Base-by-base conservation (phyloP, 1,140 invertebrate species). In the Pseudomyrmex sp. region DNA sequence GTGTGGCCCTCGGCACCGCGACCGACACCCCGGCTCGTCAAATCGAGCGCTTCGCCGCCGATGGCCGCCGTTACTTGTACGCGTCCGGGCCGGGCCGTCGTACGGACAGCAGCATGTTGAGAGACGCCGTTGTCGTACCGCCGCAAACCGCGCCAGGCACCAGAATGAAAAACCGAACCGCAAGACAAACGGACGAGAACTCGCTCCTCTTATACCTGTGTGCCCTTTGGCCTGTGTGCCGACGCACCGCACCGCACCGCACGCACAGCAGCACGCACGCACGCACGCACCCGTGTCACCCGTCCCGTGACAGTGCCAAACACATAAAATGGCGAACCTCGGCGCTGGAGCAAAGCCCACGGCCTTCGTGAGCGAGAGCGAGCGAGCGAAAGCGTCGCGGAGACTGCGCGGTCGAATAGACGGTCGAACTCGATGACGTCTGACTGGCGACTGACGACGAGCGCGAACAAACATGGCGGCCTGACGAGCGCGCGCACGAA, bases 271-370 rank as follows among this genome's bases (percentile, higher is more conserved):
- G 80, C 65, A 83, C 85, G 74, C 73, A 75, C 72, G 72, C 73
- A 79, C 76, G 76, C 76, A 80, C 66, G 88, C 83, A 86, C 87
- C 87, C 87, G 62, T 68, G 62, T 77, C 48, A 90, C 88, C 44
- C 84, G 85, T 89, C 77, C 86, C 85, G 88, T 90, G 91, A 90
- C 91, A 88, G 89, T 89, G 89, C 89, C 91, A 92, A 92, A 92
- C 91, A 93, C 91, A 91, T 92, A 93, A 93, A 93, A 93, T 93
- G 91, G 92, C 92, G 91, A 89, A 35, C 89, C 63, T 75, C 80
- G 35, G 87, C 76, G 66, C 20, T 86, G 87, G 83, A 85, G 89
- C 85, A 35, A 35, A 35, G 35, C 35, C 35, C 85, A 84, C 84
- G 88, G 85, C 88, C 90, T 90, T 86, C 88, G 56, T 35, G 44